These are phyloP conservation scores for Chamaetylas fuelleborni DNA, from an alignment of 2,113 vertebrate genomes.

Conservation along the genomic window DNA sequence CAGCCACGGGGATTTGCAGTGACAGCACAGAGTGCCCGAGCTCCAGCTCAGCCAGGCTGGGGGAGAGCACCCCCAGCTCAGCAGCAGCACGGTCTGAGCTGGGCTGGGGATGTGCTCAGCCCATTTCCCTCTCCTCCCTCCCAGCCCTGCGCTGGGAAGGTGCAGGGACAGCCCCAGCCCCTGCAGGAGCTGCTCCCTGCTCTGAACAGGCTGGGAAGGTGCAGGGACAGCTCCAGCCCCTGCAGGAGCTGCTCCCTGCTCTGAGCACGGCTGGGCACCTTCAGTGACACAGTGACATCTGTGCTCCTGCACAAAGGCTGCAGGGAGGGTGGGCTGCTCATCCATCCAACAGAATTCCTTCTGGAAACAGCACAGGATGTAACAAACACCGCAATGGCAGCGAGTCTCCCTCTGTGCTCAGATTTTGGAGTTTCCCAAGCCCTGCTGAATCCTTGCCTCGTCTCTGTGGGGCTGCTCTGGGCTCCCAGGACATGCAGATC, in stretches of 20 bases:
- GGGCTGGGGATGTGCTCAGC: neutral
- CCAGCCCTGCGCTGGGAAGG: accelerated
- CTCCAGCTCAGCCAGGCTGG: no score
- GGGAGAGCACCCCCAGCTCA: neutral
- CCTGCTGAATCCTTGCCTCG: accelerated
- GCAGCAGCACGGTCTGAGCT: neutral
- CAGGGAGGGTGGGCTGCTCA: neutral
- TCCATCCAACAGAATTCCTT: neutral
- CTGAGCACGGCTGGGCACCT: accelerated
- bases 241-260: neutral
- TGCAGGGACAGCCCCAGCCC: accelerated
- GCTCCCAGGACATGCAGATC: neutral
- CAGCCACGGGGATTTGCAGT: accelerated
- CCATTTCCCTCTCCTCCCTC: neutral
- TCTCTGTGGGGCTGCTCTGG: accelerated
- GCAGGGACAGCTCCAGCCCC: neutral
- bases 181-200: neutral
- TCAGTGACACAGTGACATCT: neutral
- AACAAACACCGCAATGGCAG: accelerated
- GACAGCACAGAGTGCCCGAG: no score
- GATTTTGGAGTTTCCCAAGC: accelerated
- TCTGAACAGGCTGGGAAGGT: accelerated
- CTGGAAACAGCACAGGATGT: neutral
- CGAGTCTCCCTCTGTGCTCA: accelerated
- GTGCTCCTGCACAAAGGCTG: neutral